phyloP scores from a whole-genome alignment of 1,140 invertebrate species.

The Bombus ignitus region DNA sequence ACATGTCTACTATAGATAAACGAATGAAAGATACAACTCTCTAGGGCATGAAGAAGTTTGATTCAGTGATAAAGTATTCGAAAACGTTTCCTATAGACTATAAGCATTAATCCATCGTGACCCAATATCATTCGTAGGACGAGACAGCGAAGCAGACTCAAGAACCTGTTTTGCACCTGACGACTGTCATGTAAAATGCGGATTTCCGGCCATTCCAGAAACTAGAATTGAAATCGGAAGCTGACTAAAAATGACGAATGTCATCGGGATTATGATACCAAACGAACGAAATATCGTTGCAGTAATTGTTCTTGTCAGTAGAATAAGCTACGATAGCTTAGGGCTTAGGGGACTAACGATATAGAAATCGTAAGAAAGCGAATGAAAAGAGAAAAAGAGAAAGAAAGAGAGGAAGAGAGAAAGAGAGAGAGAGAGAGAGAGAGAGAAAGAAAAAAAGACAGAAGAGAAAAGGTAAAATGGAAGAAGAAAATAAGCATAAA shows the following conservation, averaged over 20 bases:
- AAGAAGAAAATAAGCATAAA: neutral
- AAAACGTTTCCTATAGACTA: conserved; percentile 5
- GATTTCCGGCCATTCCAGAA: neutral
- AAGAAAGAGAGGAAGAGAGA: neutral
- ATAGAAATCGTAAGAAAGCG: conserved; percentile 11
- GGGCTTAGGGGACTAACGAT: neutral
- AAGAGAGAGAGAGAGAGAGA: neutral
- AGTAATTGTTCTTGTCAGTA: neutral
- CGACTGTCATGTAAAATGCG: neutral
- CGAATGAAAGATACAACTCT: neutral
- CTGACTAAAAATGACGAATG: neutral
- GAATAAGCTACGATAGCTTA: neutral
- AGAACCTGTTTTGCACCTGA: conserved; percentile 4
- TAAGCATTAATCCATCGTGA: conserved; percentile 40
- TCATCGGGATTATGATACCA: neutral
- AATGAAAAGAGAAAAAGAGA: neutral
- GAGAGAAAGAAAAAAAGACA: neutral
- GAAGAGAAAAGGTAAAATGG: neutral
- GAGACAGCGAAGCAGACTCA: neutral
- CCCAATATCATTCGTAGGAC: conserved; percentile 32
- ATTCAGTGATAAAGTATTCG: conserved; percentile 9
- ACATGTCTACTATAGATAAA: neutral
- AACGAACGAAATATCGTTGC: neutral
- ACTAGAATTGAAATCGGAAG: neutral
- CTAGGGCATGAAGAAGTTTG: neutral